Conservation (phyloP, 2,113 vertebrate species). For the Leptobrachium leishanense region DNA sequence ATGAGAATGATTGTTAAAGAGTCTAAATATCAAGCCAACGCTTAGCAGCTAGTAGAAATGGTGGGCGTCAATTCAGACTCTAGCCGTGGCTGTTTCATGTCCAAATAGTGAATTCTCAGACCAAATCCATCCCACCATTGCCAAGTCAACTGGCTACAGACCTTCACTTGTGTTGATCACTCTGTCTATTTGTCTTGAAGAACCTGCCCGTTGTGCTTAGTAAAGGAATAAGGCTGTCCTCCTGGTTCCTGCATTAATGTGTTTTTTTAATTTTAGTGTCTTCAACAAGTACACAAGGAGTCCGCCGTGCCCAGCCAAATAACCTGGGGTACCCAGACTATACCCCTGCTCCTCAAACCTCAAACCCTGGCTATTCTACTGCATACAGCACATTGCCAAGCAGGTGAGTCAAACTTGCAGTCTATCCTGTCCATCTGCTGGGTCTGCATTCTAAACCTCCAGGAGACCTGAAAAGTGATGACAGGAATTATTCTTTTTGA, state of each 20-base stretch:
- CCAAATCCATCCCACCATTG: too few species aligned
- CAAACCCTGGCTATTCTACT: slow-evolving; percentile 71
- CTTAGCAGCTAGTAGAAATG: too few species aligned
- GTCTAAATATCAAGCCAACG: too few species aligned
- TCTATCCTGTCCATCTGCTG: background rate
- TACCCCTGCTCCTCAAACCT: slow-evolving; percentile 67
- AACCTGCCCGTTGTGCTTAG: too few species aligned
- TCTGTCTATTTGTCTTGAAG: too few species aligned
- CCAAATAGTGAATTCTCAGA: too few species aligned
- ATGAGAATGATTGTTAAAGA: too few species aligned
- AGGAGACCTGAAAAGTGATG: background rate
- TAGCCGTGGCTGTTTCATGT: too few species aligned
- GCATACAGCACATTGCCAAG: slow-evolving; percentile 77
- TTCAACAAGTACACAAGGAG: slow-evolving; percentile 72
- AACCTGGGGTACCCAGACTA: slow-evolving; percentile 74
- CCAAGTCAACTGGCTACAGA: too few species aligned
- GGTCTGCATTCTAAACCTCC: background rate
- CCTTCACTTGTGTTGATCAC: too few species aligned
- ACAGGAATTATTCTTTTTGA: background rate
- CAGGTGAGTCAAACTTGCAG: slow-evolving; percentile 73
- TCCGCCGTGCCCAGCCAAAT: slow-evolving; percentile 76
- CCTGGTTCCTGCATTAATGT: background rate
- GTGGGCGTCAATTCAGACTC: too few species aligned
- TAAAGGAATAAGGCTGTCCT: too few species aligned
- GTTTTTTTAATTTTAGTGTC: slow-evolving; percentile 67